phyloP scores from a whole-genome alignment of 2,113 vertebrate species.

The Leucoraja erinaceus region DNA sequence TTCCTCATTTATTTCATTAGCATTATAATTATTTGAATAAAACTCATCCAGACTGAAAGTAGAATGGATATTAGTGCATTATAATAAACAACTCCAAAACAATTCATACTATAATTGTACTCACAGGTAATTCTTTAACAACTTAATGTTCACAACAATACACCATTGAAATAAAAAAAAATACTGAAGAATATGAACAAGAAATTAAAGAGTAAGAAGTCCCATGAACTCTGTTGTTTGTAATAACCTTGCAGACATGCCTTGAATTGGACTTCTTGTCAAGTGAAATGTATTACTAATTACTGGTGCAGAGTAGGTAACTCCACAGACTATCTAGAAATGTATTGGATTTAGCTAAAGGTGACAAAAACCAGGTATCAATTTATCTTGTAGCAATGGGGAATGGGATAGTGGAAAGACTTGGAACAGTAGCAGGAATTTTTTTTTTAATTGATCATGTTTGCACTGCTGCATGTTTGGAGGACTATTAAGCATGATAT shows the following conservation, averaged over 20 bases:
- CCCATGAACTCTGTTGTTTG: too few relatives aligned
- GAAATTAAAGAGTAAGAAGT: background rate
- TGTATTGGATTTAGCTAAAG: too few relatives aligned
- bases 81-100: background rate
- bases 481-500: background rate
- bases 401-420: too few relatives aligned
- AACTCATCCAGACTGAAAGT: background rate
- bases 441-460: background rate
- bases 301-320: too few relatives aligned
- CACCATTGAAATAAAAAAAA: background rate
- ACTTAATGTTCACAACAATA: background rate
- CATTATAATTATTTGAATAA: background rate
- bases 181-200: background rate
- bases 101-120: background rate
- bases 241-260: too few relatives aligned
- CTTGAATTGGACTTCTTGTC: too few relatives aligned
- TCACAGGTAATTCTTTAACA: background rate
- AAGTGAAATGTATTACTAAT: too few relatives aligned
- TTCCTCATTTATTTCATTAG: background rate
- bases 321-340: too few relatives aligned
- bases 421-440: background rate
- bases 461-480: background rate
- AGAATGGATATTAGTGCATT: background rate
- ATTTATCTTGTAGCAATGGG: too few relatives aligned
- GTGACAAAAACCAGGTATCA: too few relatives aligned